Evolutionary conservation across 2,888 invertebrate genomes (phyloP), one percentile per base, ranked within the genome.

Genomic region (Synergus laeviventris): DNA sequence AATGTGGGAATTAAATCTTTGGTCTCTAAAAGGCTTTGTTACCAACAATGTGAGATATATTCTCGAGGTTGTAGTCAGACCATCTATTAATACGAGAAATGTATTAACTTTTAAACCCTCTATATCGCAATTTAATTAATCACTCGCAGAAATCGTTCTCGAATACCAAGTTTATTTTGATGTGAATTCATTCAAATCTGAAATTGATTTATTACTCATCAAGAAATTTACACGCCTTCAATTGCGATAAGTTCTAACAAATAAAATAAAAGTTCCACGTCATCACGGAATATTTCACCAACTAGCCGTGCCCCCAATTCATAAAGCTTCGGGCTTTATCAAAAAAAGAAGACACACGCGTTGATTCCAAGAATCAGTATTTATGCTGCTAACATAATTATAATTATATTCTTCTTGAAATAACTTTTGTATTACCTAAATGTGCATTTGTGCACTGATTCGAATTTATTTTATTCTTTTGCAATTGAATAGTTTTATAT

Each of bases 181-280:
- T 36, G 70, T 18, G 24, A 18, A 64, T 42, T 21, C 64, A 42
- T 64, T 64, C 24, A 12, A 42, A 39, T 42, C 21, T 39, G 39
- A 42, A n/a, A n/a, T 31, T 49, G 45, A n/a, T 11, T 70, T 70
- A 49, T 49, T 70, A n/a, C 16, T 31, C 11, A 49, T 49, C 31
- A 66, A 31, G 66, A 24, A 66, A 66, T 21, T 45, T 31, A 66
- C 66, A 66, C 66, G 66, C 66, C 66, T 66, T 24, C 45, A 45
- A 16, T 45, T 62, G 16, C n/a, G 62, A 62, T 62, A 62, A 24
- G 42, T 45, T 66, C 14, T n/a, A 66, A 21, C 18, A 31, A 21
- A 3, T 45, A 24, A 11, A 45, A 14, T 21, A 66, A 45, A 31
- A 45, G 24, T 24, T 66, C 24, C 21, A 66, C 66, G 24, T 66